phyloP scores from a whole-genome alignment of 2,113 vertebrate genomes.

The Oreochromis aureus region DNA sequence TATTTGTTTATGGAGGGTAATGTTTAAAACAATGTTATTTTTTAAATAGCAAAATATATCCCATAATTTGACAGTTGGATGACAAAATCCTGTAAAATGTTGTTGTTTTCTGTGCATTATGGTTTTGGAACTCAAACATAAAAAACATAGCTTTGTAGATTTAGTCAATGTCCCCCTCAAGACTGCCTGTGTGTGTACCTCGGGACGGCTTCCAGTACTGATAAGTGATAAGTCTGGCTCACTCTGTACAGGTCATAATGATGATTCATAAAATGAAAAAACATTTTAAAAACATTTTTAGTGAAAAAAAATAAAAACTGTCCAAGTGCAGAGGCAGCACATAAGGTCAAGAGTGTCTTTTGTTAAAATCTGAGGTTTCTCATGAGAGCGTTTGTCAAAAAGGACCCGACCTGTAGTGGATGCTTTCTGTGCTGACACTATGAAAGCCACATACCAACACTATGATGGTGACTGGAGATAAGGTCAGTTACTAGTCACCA shows the following conservation, averaged over 20 bases:
- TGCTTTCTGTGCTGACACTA: not conserved
- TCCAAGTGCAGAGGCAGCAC: not conserved
- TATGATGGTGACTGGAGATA: not conserved
- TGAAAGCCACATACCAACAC: not conserved
- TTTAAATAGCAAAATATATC: not conserved
- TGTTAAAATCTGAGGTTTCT: not conserved
- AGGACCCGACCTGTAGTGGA: not conserved
- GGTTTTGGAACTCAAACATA: not conserved
- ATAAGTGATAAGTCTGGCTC: not conserved
- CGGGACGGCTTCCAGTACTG: not conserved
- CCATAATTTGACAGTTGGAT: not conserved
- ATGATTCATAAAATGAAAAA: too few species aligned
- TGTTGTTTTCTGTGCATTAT: not conserved
- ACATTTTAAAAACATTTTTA: not conserved
- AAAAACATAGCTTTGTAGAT: not conserved
- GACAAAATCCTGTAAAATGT: not conserved
- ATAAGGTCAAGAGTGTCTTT: not conserved
- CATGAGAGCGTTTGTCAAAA: not conserved
- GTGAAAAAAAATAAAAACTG: not conserved
- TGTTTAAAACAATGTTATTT: not conserved
- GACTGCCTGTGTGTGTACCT: not conserved
- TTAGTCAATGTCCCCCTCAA: not conserved
- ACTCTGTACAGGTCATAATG: not conserved
- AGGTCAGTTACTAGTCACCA: not conserved
- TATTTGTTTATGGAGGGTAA: not conserved